Evolutionary conservation across 2,113 vertebrate species (phyloP).

Genomic region (Bothrops jararaca): DNA sequence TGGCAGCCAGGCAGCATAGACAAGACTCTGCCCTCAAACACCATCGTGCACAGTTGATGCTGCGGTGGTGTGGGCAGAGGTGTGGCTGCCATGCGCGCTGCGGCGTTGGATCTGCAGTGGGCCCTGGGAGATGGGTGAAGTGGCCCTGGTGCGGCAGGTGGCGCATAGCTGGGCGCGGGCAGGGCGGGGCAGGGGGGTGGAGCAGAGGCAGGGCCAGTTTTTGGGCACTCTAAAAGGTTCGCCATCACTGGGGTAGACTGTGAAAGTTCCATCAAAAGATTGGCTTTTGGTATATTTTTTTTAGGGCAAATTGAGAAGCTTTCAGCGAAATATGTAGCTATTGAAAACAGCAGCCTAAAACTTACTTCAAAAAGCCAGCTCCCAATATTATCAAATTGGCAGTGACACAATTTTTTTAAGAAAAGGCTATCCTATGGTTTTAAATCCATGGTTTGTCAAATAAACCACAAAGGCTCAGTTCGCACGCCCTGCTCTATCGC

Average conservation of each 20-base stretch:
- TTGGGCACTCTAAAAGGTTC: no score
- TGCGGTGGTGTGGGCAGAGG: no score
- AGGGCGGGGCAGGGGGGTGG: no score
- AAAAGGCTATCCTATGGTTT: background rate
- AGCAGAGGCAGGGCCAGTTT: no score
- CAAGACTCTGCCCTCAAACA: no score
- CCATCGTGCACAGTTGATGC: no score
- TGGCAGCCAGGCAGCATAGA: no score
- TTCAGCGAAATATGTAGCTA: background rate
- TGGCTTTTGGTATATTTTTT: background rate
- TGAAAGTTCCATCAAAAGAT: background rate
- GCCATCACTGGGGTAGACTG: background rate
- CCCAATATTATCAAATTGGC: background rate
- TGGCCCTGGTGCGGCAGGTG: no score
- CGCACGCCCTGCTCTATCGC: background rate
- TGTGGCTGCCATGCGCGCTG: no score
- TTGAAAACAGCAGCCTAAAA: background rate
- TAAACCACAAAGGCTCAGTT: background rate
- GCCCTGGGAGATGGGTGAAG: no score
- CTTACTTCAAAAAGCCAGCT: background rate
- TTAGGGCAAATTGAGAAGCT: background rate
- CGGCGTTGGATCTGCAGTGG: no score
- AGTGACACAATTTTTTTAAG: background rate
- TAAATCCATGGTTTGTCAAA: background rate
- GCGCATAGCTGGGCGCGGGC: no score